phyloP scores from a whole-genome alignment of 2,888 invertebrate genomes.

The Archips crataeganus region DNA sequence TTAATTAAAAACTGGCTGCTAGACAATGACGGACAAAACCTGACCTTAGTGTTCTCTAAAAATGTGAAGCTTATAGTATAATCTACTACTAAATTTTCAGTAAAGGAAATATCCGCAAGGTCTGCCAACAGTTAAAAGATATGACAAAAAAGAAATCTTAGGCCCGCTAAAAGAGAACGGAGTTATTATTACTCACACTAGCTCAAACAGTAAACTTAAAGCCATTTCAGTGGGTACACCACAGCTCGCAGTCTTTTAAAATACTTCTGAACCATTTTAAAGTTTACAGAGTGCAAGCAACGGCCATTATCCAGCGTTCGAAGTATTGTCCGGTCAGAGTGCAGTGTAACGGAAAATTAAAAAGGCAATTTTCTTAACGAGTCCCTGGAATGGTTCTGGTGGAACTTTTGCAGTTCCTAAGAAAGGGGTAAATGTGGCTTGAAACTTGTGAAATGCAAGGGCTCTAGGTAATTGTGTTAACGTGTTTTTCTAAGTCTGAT shows the following conservation, averaged over 20 bases:
- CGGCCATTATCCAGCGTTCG: constrained; percentile 24
- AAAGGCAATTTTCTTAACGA: constrained; percentile 79
- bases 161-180: neutral
- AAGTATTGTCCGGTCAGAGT: constrained; percentile 45
- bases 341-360: constrained; percentile 76
- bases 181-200: neutral
- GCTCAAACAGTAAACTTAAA: neutral
- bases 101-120: neutral
- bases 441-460: constrained; percentile 8
- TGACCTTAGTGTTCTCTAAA: neutral
- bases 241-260: constrained; percentile 14
- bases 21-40: neutral
- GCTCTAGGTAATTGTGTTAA: neutral
- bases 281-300: constrained; percentile 24
- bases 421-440: constrained; percentile 9
- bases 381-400: constrained; percentile 56
- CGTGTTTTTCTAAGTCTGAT: neutral
- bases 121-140: too few relatives aligned
- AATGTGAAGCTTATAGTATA: neutral
- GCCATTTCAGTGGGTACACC: constrained; percentile 22
- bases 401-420: constrained; percentile 26
- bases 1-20: neutral
- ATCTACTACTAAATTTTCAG: neutral
- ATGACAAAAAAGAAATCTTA: neutral
- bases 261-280: constrained; percentile 4